Base-by-base conservation (phyloP, 2,113 vertebrate species). In the Tonatia bakeri region DNA sequence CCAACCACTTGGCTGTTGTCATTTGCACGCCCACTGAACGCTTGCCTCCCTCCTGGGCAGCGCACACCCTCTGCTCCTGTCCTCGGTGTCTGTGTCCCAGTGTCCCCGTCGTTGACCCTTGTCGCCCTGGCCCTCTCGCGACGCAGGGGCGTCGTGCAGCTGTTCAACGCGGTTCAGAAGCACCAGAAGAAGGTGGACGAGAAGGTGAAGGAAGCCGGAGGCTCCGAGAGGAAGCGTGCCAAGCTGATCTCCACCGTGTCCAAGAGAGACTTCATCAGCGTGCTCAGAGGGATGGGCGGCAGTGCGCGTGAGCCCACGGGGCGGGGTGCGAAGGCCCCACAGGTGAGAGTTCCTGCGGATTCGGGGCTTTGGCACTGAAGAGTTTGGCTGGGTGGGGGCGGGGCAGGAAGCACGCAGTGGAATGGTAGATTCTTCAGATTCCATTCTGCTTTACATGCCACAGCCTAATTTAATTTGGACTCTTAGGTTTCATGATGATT, bases 181-280 rank as follows among this genome's bases (percentile, higher is more conserved):
- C 99, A 99, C 96, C 99, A 99, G 87, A 99, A 99, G 91, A 99
- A 98, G 0, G 69, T 99, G 10, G 98, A 99, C 38, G 98, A 99
- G 13, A 98, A 99, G 94, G 90, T 99, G 92, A 99, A 99, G 97
- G 99, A 99, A 88, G 98, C 94, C 0, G 99, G 99, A 7, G 96
- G 97, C 56, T 99, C 99, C 0, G 98, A 99, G 14, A 99, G 99
- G 94, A 99, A 99, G 94, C 99, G 98, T 59, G 98, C 99, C 56
- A 99, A 99, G 96, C 96, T 99, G 64, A 97, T 99, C 16, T 99
- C 99, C 0, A 98, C 99, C 0, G 99, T 99, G 81, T 99, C 99
- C 17, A 99, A 99, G 98, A 99, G 97, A 95, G 99, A 99, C 97
- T 99, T 99, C 97, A 99, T 99, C 3, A 96, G 98, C 61, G 99